Percentiles rank a stretch among this genome's conserved stretches.
Conservation (phyloP, 2,888 invertebrate species). For the Drosophila longiperda region DNA sequence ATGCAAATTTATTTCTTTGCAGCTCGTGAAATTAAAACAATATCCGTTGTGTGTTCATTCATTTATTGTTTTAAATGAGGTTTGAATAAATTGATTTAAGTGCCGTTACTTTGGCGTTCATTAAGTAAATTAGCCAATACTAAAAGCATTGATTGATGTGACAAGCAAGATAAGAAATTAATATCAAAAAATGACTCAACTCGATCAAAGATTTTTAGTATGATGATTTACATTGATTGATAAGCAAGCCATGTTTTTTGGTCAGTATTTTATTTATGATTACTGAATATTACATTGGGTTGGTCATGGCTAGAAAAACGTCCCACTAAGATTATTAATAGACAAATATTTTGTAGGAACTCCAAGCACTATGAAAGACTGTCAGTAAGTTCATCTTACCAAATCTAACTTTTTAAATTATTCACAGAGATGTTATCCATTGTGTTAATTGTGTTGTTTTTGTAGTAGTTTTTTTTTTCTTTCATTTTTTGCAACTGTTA, state of each 20-base stretch:
- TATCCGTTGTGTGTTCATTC: conserved; percentile 29
- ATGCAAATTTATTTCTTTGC: conserved; percentile 51
- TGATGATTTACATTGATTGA: background rate
- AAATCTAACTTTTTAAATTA: background rate
- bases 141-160: conserved; percentile 39
- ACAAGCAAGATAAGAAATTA: conserved; percentile 41
- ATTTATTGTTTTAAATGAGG: conserved; percentile 34
- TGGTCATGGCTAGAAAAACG: background rate
- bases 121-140: conserved; percentile 47
- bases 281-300: background rate
- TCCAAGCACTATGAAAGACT: background rate
- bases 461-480: background rate
- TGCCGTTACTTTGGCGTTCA: conserved; percentile 57
- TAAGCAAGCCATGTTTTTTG: background rate
- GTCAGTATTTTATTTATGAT: background rate
- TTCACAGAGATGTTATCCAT: background rate
- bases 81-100: conserved; percentile 22
- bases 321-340: background rate
- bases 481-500: background rate
- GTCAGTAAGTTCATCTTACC: background rate
- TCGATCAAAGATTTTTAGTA: conserved; percentile 15
- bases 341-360: background rate
- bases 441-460: background rate
- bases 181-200: conserved; percentile 40
- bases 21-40: conserved; percentile 25